A percentile compares a stretch with the other conserved stretches of the same genome.
Conservation (phyloP, 2,888 invertebrate species). For the Merodon equestris region DNA sequence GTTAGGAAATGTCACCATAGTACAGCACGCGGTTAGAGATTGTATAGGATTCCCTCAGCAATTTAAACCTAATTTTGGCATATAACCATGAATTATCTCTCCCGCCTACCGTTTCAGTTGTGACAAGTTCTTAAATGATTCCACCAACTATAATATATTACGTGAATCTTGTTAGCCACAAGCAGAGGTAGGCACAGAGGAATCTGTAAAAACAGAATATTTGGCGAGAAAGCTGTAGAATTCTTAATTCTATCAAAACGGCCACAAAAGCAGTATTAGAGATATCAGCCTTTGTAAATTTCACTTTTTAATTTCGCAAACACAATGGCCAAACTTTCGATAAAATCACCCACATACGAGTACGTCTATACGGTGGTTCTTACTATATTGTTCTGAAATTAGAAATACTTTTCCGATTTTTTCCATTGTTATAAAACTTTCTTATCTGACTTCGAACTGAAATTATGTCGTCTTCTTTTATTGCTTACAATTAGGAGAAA, state of each 20-base stretch:
- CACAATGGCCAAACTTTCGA: constrained; percentile 24
- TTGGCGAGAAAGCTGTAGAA: constrained; percentile 26
- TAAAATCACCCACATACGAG: background rate
- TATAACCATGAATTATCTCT: no score
- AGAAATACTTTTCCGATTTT: constrained; percentile 33
- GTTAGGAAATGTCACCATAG: no score
- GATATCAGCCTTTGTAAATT: constrained; percentile 28
- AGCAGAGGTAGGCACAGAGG: no score
- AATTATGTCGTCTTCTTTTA: constrained; percentile 34
- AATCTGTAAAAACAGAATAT: background rate
- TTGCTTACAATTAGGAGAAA: constrained; percentile 3
- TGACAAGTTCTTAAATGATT: no score
- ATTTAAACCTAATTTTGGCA: no score
- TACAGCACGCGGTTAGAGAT: no score
- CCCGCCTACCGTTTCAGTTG: no score
- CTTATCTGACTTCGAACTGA: constrained; percentile 34
- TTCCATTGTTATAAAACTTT: constrained; percentile 14
- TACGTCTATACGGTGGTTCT: background rate
- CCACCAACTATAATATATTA: no score
- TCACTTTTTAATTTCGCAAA: constrained; percentile 25
- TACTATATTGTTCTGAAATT: constrained; percentile 15
- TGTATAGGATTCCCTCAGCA: no score
- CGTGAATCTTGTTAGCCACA: no score
- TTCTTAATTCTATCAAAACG: constrained; percentile 19
- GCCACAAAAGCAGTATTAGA: constrained; percentile 49